Base-by-base conservation (phyloP, 1,140 invertebrate genomes). In the Pachypeltis micranthus region DNA sequence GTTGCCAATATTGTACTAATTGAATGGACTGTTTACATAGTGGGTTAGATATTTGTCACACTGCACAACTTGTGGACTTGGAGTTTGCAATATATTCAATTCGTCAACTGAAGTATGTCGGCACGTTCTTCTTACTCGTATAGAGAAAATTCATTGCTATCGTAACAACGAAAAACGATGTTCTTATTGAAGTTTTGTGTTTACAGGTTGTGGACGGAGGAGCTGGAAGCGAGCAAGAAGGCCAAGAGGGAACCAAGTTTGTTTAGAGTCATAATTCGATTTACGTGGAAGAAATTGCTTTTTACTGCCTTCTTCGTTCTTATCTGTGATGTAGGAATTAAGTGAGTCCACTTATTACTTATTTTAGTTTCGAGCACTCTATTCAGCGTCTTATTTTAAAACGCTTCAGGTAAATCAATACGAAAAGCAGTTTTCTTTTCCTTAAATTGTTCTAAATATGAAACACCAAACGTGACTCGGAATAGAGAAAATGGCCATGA, bases 271-370 rank as follows among this genome's bases (percentile, higher is more conserved):
- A 71, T 83, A 21, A 66, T 75, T 4, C 76, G 71, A 67, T 77
- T 76, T 24, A 83, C 82, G 67, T 81, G 81, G 4, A 54, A 66
- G 3, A 68, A 73, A 24, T 73, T 80, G 34, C 61, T 80, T 29
- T 63, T 79, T 0, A 74, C 79, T 51, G 81, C 81, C 4, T 14
- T 80, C 23, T 34, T 75, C 2, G 70, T 78, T 55, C 75, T 77
- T 0, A 29, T 80, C 10, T 70, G 76, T 63, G 81, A 82, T 69
- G 74, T 79, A 26, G 34, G 71, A 29, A 69, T 80, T 55, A 68
- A 56, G 63, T 64, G 59, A 64, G 25, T 44, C 2, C 12, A 1
- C n/a, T n/a, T n/a, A n/a, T n/a, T n/a, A n/a, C n/a, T n/a, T n/a
- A n/a, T n/a, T n/a, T n/a, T n/a, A n/a, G n/a, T n/a, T n/a, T n/a